These are phyloP conservation scores for Seira sanloemensis DNA, from an alignment of 2,888 invertebrate genomes.

Conservation along the genomic window DNA sequence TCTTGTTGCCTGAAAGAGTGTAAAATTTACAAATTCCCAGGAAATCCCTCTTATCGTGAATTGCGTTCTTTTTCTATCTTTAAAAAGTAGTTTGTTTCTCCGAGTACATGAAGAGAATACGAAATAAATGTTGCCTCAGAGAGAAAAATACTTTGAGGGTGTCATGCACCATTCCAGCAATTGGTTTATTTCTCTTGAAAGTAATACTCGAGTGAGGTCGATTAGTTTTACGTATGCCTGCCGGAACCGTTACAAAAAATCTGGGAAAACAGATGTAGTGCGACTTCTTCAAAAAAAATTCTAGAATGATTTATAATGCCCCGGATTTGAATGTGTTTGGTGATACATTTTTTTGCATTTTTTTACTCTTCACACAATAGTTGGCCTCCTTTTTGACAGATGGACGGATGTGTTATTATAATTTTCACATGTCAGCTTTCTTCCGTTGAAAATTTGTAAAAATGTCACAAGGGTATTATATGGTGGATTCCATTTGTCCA, in stretches of 20 bases:
- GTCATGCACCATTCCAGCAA: no score
- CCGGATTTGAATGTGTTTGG: background rate
- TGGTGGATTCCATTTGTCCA: background rate
- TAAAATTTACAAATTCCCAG: background rate
- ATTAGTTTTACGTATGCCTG: background rate
- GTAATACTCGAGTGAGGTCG: no score
- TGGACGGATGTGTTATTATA: constrained; percentile 50
- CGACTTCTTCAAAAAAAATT: background rate
- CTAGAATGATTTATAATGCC: background rate
- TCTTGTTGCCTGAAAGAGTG: background rate
- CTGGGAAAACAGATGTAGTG: background rate
- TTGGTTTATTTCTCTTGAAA: no score
- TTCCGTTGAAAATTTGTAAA: background rate
- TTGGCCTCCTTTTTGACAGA: constrained; percentile 43
- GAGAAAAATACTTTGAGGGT: no score
- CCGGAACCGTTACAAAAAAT: no score
- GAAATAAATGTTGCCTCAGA: background rate
- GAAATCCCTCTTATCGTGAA: background rate
- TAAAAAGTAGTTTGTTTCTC: background rate
- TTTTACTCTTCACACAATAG: constrained; percentile 9
- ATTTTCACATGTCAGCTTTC: constrained; percentile 12
- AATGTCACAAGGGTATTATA: background rate
- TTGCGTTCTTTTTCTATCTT: background rate
- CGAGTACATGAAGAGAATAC: background rate
- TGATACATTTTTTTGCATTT: background rate